phyloP scores from a whole-genome alignment of 2,888 invertebrate species.

The Portevinia maculata region DNA sequence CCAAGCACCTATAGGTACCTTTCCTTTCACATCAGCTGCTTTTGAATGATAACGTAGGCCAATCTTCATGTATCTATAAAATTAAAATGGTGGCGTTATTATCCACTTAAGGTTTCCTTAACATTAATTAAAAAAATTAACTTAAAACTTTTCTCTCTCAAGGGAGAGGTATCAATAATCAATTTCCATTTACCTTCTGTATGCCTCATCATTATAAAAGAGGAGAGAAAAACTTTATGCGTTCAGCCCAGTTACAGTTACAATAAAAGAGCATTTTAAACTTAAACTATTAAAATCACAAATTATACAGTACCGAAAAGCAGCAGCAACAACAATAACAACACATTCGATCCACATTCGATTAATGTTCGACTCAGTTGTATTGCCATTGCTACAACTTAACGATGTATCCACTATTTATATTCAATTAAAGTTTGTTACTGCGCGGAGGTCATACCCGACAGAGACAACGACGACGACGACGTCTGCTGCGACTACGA shows the following conservation, averaged over 20 bases:
- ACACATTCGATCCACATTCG: slow-evolving; percentile 64
- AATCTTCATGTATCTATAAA: too few species aligned
- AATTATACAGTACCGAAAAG: slow-evolving; percentile 51
- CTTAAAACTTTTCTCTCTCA: slow-evolving; percentile 34
- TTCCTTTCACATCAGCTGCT: too few species aligned
- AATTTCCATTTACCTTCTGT: slow-evolving; percentile 46
- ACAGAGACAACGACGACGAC: slow-evolving; percentile 17
- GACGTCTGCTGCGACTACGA: slow-evolving; percentile 3
- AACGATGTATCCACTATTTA: slow-evolving; percentile 71
- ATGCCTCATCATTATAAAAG: slow-evolving; percentile 22
- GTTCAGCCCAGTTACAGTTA: not conserved
- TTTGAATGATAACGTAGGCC: too few species aligned
- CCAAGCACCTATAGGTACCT: too few species aligned
- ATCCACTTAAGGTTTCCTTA: too few species aligned
- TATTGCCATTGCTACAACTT: slow-evolving; percentile 74
- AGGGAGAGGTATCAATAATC: slow-evolving; percentile 66
- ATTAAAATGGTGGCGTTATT: too few species aligned
- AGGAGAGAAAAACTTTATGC: slow-evolving; percentile 11
- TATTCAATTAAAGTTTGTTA: slow-evolving; percentile 68
- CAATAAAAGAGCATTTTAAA: slow-evolving; percentile 11
- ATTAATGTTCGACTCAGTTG: slow-evolving; percentile 68
- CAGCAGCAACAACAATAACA: slow-evolving; percentile 30
- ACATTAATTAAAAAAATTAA: slow-evolving; percentile 22
- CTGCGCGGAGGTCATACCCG: slow-evolving; percentile 43
- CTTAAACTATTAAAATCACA: slow-evolving; percentile 68